A percentile compares a stretch with the other conserved stretches of the same genome.
phyloP scores from a whole-genome alignment of 2,888 invertebrate species.

The Ochropleura plecta region DNA sequence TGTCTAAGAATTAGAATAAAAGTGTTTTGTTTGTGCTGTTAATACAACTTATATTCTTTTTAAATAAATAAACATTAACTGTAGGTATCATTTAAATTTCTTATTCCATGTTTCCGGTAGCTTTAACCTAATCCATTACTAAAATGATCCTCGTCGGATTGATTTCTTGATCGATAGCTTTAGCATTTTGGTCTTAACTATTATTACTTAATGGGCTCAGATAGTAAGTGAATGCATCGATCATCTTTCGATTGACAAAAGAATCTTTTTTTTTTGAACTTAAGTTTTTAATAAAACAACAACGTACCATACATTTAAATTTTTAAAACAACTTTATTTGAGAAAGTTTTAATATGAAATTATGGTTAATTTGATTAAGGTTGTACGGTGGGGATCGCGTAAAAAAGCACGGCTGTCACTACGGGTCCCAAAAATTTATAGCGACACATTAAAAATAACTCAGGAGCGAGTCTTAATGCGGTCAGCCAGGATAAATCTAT shows the following conservation, averaged over 20 bases:
- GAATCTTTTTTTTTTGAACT: slow-evolving; percentile 80
- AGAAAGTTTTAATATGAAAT: slow-evolving; percentile 48
- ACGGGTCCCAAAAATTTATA: slow-evolving; percentile 85
- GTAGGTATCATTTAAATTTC: slow-evolving; percentile 62
- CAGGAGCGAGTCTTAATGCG: slow-evolving; percentile 87
- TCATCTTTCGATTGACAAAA: slow-evolving; percentile 86
- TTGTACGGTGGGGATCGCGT: slow-evolving; percentile 68
- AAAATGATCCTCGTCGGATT: slow-evolving; percentile 83
- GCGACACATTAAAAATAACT: slow-evolving; percentile 87
- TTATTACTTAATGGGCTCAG: slow-evolving; percentile 89
- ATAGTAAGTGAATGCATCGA: slow-evolving; percentile 85
- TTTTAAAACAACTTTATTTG: slow-evolving; percentile 30
- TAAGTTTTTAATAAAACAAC: slow-evolving; percentile 66
- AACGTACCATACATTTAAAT: slow-evolving; percentile 64
- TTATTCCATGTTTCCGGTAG: slow-evolving; percentile 83
- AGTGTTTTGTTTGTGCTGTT: too few species aligned
- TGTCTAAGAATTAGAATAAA: too few species aligned
- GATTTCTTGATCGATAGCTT: slow-evolving; percentile 89
- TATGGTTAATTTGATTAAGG: slow-evolving; percentile 65
- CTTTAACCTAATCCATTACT: slow-evolving; percentile 86
- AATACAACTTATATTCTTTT: too few species aligned
- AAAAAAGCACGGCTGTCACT: slow-evolving; percentile 75
- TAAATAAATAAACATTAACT: slow-evolving; percentile 15
- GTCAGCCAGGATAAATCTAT: slow-evolving; percentile 90
- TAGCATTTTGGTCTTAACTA: slow-evolving; percentile 84